phyloP scores from a whole-genome alignment of 2,888 invertebrate genomes.

The Uropetala carovei region DNA sequence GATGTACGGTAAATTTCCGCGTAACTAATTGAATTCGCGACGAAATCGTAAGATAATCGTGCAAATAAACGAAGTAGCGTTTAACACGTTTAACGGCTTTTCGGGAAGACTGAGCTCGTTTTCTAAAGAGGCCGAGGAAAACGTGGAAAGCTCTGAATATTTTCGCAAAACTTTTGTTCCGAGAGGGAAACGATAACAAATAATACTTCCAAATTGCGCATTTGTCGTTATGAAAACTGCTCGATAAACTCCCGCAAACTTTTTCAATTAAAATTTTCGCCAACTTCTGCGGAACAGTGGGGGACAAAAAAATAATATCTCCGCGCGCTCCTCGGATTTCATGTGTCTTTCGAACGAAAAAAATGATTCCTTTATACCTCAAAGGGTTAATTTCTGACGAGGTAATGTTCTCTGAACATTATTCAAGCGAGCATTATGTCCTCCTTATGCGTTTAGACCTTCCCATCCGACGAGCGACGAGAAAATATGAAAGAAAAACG shows the following conservation, averaged over 20 bases:
- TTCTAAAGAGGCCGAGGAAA: too few relatives aligned
- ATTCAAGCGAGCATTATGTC: too few relatives aligned
- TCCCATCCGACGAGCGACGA: too few relatives aligned
- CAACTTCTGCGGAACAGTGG: not conserved
- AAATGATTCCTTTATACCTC: too few relatives aligned
- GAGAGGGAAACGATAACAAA: not conserved
- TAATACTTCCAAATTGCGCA: not conserved
- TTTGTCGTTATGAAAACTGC: not conserved
- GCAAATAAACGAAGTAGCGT: not conserved
- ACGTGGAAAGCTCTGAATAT: not conserved
- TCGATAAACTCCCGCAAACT: not conserved
- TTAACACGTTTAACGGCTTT: not conserved
- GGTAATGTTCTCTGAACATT: too few relatives aligned
- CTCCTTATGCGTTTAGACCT: too few relatives aligned
- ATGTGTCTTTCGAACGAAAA: too few relatives aligned
- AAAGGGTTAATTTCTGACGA: too few relatives aligned
- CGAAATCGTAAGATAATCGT: not conserved
- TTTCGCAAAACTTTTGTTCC: not conserved
- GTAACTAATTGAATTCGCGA: not conserved
- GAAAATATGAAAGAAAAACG: too few relatives aligned
- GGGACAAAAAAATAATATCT: too few relatives aligned
- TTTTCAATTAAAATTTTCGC: not conserved
- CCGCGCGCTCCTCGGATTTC: too few relatives aligned
- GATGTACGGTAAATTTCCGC: not conserved
- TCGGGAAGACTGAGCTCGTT: too few relatives aligned